Evolutionary conservation across 1,140 invertebrate species (phyloP), one percentile per base, ranked within the genome.

Genomic region (Agrilus planipennis): DNA sequence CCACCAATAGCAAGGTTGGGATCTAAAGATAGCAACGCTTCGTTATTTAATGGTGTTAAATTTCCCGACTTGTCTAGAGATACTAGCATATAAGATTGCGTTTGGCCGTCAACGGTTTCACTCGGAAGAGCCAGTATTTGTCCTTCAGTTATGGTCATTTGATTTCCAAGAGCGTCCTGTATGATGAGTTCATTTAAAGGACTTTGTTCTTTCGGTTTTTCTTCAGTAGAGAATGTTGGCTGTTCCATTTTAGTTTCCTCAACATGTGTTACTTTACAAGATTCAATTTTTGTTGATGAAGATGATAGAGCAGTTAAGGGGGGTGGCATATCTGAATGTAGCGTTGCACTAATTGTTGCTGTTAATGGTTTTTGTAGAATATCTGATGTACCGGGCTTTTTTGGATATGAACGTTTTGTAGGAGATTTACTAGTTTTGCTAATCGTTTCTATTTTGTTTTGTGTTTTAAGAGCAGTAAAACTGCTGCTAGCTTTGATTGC

Each of bases 31-130:
- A 61, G 50, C 3, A 81, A 57, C 0, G 76, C 69, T 42, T 78
- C 76, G 42, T 80, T 80, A 54, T 83, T 79, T 4, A 84, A 64
- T 5, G 77, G 74, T 27, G 74, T 77, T 21, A 79, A 70, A 37
- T 76, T 75, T 27, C 80, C 77, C 40, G 77, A 73, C 44, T 80
- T 76, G 54, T 80, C 76, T 1, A 79, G 65, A 19, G 70, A 67
- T 43, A 80, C 52, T 57, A 74, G 48, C 62, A 79, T 64, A 60
- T 69, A 80, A 1, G 74, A 73, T 30, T 76, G 71, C 0, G 69
- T 62, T 5, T 73, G 71, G 0, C 75, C 76, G 30, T 77, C 77
- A 27, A 72, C 70, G 47, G 71, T 72, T 53, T 79, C 77, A 44
- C 73, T 70, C 22, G 77, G 74, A 39, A 83, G 58, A 39, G 78